Conservation (phyloP, 2,888 invertebrate species). For the Limnephilus rhombicus region DNA sequence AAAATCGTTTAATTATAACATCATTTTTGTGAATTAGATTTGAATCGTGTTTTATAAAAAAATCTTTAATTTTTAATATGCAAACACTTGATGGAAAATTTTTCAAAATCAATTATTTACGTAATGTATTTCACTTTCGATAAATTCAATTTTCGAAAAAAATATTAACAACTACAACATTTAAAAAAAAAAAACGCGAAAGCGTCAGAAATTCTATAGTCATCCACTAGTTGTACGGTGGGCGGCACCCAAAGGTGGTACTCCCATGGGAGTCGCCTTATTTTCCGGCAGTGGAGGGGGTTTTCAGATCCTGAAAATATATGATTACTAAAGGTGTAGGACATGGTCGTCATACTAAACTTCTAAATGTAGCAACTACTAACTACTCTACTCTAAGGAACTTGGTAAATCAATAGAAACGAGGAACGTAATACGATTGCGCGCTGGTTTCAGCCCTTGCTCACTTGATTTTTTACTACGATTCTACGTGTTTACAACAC, state of each 20-base stretch:
- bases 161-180: background rate
- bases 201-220: background rate
- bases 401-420: background rate
- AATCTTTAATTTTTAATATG: too few relatives aligned
- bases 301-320: background rate
- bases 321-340: background rate
- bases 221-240: slow-evolving; percentile 55
- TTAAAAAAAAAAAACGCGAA: background rate
- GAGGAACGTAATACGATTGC: background rate
- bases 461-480: background rate
- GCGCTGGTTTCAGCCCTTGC: background rate
- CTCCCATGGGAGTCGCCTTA: slow-evolving; percentile 65
- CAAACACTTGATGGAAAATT: too few relatives aligned
- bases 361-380: background rate
- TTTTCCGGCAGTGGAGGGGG: slow-evolving; percentile 58
- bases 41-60: too few relatives aligned
- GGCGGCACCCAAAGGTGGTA: slow-evolving; percentile 65
- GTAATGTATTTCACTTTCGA: too few relatives aligned
- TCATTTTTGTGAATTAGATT: too few relatives aligned
- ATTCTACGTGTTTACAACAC: background rate
- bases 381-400: background rate
- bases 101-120: too few relatives aligned
- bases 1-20: too few relatives aligned
- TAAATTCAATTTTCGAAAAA: too few relatives aligned
- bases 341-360: background rate